These are phyloP conservation scores for Ceramica pisi DNA, from an alignment of 2,888 invertebrate genomes.

Conservation along the genomic window DNA sequence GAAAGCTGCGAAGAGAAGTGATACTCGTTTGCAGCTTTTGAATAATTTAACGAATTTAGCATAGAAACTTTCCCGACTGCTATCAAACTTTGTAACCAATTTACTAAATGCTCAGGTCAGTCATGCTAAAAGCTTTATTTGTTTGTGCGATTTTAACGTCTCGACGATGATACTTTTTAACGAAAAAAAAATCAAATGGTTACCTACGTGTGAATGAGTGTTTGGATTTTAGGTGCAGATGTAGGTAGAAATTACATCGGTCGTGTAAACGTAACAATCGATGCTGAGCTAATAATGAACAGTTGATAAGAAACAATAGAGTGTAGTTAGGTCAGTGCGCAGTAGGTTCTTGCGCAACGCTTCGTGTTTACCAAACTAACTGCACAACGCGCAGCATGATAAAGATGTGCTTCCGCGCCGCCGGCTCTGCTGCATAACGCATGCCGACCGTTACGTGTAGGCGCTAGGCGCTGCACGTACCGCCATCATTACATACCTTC, in stretches of 20 bases:
- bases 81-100: conserved; percentile 52
- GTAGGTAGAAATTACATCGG: conserved; percentile 15
- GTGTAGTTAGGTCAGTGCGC: conserved; percentile 59
- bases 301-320: conserved; percentile 45
- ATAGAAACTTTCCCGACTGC: conserved; percentile 60
- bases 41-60: conserved; percentile 60
- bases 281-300: conserved; percentile 32
- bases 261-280: conserved; percentile 26
- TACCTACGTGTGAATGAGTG: not conserved
- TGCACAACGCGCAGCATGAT: conserved; percentile 52
- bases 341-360: conserved; percentile 59
- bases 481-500: conserved; percentile 47
- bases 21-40: conserved; percentile 66
- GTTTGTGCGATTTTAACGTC: not conserved
- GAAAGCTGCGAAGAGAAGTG: conserved; percentile 66
- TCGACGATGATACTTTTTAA: not conserved
- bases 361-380: conserved; percentile 53
- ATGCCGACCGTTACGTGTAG: conserved; percentile 54
- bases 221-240: conserved; percentile 1
- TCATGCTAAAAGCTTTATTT: conserved; percentile 22
- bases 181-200: not conserved
- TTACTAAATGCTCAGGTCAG: conserved; percentile 39
- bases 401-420: conserved; percentile 59
- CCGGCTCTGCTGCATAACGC: conserved; percentile 50
- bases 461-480: conserved; percentile 43